phyloP scores from a whole-genome alignment of 2,888 invertebrate genomes.

The Hymenopus coronatus region DNA sequence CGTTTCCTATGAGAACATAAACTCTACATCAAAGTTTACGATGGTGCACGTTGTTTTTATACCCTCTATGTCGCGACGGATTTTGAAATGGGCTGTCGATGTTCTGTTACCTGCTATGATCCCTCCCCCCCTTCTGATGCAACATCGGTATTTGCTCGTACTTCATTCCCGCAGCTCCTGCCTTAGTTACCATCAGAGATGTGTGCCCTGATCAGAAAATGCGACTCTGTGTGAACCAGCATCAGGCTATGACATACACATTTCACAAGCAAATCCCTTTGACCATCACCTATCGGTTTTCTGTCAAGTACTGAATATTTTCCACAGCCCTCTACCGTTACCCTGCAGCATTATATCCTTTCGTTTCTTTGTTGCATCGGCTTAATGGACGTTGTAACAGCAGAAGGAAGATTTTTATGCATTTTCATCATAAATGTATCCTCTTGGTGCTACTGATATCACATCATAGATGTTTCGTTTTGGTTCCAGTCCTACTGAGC shows the following conservation, averaged over 20 bases:
- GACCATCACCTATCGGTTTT: background rate
- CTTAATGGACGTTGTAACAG: background rate
- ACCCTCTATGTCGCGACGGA: background rate
- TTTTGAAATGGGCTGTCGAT: background rate
- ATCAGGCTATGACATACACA: background rate
- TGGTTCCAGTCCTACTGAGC: too few species aligned
- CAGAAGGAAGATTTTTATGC: background rate
- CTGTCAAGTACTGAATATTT: background rate
- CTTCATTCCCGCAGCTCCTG: background rate
- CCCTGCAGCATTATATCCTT: background rate
- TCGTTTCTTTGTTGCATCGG: background rate
- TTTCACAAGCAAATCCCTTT: background rate
- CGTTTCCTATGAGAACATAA: too few species aligned
- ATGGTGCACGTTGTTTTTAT: background rate
- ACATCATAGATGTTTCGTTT: too few species aligned
- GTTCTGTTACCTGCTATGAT: background rate
- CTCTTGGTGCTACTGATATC: too few species aligned
- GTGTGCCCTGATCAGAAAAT: background rate
- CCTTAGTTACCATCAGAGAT: background rate
- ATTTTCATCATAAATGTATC: too few species aligned
- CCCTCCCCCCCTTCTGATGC: too few species aligned
- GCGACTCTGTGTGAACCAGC: background rate
- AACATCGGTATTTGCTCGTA: background rate
- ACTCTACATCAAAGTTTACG: too few species aligned
- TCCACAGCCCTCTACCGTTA: background rate